A percentile compares a stretch with the other conserved stretches of the same genome.
Evolutionary conservation across 2,888 invertebrate species (phyloP).

Genomic region (Amphipyra berbera): DNA sequence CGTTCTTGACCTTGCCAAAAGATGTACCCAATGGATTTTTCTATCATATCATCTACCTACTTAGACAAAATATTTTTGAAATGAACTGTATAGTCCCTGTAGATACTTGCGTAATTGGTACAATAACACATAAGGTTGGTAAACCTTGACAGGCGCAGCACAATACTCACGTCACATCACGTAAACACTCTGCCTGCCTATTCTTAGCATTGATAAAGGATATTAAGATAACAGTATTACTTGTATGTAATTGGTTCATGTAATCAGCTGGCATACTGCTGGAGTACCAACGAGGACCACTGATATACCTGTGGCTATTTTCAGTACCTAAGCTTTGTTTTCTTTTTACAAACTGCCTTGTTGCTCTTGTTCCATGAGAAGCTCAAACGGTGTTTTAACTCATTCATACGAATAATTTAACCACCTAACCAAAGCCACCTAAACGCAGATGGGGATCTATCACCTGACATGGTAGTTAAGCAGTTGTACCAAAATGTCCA

Average conservation of each 20-base stretch:
- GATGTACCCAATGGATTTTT: no score
- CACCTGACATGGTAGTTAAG: no score
- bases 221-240: constrained; percentile 59
- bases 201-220: constrained; percentile 53
- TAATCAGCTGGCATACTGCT: constrained; percentile 7
- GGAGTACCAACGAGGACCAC: not conserved
- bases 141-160: constrained; percentile 27
- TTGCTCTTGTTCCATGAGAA: no score
- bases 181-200: constrained; percentile 38
- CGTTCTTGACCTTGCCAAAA: not conserved
- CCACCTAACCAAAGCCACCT: no score
- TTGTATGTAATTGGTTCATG: constrained; percentile 39
- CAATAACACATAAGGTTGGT: constrained; percentile 8
- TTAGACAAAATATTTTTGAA: not conserved
- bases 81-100: not conserved
- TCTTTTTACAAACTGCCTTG: no score
- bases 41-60: no score
- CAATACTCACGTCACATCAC: constrained; percentile 19
- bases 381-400: no score
- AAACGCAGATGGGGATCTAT: no score
- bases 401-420: no score
- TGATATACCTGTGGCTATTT: no score
- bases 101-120: not conserved
- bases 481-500: no score
- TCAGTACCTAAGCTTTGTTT: no score